A percentile compares a stretch with the other conserved stretches of the same genome.
Evolutionary conservation across 2,797 vertebrate genomes (phyloP).

Genomic region (Erpetoichthys calabaricus): DNA sequence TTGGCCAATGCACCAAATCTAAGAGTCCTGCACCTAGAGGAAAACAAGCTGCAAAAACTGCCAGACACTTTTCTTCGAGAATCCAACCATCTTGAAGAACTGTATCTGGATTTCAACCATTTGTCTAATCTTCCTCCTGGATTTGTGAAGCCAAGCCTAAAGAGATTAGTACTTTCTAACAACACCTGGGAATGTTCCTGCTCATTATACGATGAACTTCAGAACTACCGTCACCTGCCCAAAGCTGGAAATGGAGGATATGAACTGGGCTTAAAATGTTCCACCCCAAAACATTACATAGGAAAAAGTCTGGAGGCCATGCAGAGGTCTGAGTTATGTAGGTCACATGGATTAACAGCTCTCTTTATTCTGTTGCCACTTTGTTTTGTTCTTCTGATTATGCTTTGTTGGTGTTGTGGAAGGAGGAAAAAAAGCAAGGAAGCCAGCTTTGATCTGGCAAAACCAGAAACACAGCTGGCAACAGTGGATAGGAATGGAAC

Average conservation of each 20-base stretch:
- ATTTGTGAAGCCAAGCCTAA: constrained; percentile 45
- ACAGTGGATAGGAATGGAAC: constrained; percentile 25
- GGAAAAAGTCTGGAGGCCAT: constrained; percentile 37
- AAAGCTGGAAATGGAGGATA: constrained; percentile 24
- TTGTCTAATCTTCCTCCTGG: constrained; percentile 43
- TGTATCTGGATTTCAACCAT: constrained; percentile 54
- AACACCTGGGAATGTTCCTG: constrained; percentile 75
- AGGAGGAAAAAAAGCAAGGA: constrained; percentile 47
- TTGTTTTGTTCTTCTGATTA: constrained; percentile 38
- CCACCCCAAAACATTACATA: constrained; percentile 33
- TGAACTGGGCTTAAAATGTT: constrained; percentile 44
- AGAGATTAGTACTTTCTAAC: constrained; percentile 46
- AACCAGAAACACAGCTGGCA: constrained; percentile 20
- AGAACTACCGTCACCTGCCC: constrained; percentile 16
- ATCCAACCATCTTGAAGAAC: constrained; percentile 42
- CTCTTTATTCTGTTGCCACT: constrained; percentile 68
- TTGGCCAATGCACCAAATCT: constrained; percentile 45
- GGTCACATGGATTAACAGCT: constrained; percentile 44
- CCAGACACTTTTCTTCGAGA: constrained; percentile 54
- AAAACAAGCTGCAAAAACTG: constrained; percentile 52
- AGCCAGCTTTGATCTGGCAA: constrained; percentile 23
- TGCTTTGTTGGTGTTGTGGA: constrained; percentile 66
- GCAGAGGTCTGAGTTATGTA: constrained; percentile 41
- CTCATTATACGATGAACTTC: constrained; percentile 40
- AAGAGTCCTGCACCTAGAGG: constrained; percentile 51